Conservation (phyloP, 2,888 invertebrate genomes). For the Cynaeus angustus region DNA sequence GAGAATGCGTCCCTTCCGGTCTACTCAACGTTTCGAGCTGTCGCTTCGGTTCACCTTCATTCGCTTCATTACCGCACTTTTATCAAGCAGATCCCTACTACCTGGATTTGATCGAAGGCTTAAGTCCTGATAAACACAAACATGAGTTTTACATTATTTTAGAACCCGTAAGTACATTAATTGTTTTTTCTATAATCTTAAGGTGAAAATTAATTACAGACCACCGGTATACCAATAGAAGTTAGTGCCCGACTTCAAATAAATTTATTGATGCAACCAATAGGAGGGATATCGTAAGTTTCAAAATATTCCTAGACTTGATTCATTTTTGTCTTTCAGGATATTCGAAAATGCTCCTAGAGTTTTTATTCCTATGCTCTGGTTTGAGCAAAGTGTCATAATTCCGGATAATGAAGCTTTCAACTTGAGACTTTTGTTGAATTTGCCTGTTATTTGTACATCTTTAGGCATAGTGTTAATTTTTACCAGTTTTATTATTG, state of each 20-base stretch:
- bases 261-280: constrained; percentile 82
- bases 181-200: neutral
- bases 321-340: constrained; percentile 69
- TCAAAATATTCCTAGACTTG: neutral
- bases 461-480: constrained; percentile 57
- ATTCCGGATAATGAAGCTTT: constrained; percentile 75
- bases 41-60: constrained; percentile 86
- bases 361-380: constrained; percentile 83
- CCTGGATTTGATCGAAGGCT: constrained; percentile 78
- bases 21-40: constrained; percentile 86
- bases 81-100: constrained; percentile 83
- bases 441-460: constrained; percentile 70
- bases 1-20: constrained; percentile 83
- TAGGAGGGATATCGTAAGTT: constrained; percentile 76
- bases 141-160: constrained; percentile 86
- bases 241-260: constrained; percentile 87
- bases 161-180: constrained; percentile 79
- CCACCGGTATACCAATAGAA: constrained; percentile 83
- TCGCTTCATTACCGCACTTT: constrained; percentile 90
- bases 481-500: constrained; percentile 39
- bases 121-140: constrained; percentile 79
- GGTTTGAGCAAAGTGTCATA: constrained; percentile 83
- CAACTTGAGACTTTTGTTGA: constrained; percentile 73
- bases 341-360: constrained; percentile 79
- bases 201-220: constrained; percentile 69